Evolutionary conservation across 2,797 vertebrate species (phyloP).

Genomic region (Calcarius lapponicus): DNA sequence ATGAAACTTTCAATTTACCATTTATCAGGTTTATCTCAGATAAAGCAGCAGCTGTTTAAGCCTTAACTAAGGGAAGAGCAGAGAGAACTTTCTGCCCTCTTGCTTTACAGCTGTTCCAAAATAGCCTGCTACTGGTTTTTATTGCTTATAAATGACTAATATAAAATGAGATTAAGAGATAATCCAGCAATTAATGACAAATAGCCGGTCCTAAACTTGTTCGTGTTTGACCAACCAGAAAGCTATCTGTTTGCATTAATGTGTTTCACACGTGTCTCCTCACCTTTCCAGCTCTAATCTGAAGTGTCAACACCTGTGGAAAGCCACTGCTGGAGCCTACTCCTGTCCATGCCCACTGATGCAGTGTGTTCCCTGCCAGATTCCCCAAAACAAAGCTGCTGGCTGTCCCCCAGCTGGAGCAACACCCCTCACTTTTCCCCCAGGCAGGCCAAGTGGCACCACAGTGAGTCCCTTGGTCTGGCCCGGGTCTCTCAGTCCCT

Average conservation of each 20-base stretch:
- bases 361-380: background rate
- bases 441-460: background rate
- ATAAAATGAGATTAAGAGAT: slow-evolving; percentile 62
- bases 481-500: background rate
- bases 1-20: slow-evolving; percentile 40
- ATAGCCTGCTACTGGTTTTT: slow-evolving; percentile 7
- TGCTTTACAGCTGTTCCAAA: slow-evolving; percentile 23
- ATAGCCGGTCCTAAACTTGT: slow-evolving; percentile 15
- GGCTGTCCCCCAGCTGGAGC: background rate
- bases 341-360: background rate
- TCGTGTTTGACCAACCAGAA: slow-evolving; percentile 37
- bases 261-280: slow-evolving; percentile 23
- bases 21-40: slow-evolving; percentile 51
- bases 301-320: slow-evolving; percentile 44
- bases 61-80: background rate
- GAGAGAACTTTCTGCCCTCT: background rate
- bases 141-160: slow-evolving; percentile 41
- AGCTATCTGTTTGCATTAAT: slow-evolving; percentile 53
- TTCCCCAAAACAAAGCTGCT: background rate
- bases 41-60: slow-evolving; percentile 42
- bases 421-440: background rate
- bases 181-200: slow-evolving; percentile 62
- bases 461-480: background rate
- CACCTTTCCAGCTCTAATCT: slow-evolving; percentile 48
- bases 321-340: background rate